phyloP scores from a whole-genome alignment of 2,888 invertebrate species.

The Scaptodrosophila latifasciaeformis region DNA sequence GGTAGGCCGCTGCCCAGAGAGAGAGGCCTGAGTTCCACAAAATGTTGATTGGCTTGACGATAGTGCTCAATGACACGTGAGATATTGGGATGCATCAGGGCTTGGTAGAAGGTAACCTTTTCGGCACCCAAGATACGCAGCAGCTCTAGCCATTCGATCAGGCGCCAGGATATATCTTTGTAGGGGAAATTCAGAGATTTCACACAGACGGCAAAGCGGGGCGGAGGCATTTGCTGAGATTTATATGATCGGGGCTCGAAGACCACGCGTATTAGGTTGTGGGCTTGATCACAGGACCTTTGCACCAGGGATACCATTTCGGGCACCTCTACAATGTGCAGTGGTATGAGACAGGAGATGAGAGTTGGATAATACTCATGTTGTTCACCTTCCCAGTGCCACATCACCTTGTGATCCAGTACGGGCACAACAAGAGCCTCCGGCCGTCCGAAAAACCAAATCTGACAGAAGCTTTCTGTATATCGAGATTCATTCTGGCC shows the following conservation, averaged over 20 bases:
- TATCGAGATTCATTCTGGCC: constrained; percentile 76
- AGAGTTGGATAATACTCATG: constrained; percentile 90
- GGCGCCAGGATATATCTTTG: constrained; percentile 88
- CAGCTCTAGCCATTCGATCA: constrained; percentile 95
- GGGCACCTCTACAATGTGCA: constrained; percentile 49
- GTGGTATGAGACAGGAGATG: constrained; percentile 88
- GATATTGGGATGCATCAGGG: constrained; percentile 91
- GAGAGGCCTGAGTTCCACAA: constrained; percentile 84
- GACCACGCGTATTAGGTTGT: constrained; percentile 87
- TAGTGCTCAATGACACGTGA: constrained; percentile 83
- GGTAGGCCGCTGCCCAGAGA: constrained; percentile 91
- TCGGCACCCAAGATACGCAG: constrained; percentile 90
- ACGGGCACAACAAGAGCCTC: constrained; percentile 85
- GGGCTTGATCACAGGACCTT: constrained; percentile 85
- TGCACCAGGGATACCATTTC: constrained; percentile 86
- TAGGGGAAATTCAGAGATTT: constrained; percentile 94
- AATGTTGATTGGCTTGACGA: constrained; percentile 76
- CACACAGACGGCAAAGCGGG: constrained; percentile 90
- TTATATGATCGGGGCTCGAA: constrained; percentile 76
- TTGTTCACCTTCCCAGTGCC: constrained; percentile 93
- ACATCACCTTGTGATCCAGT: constrained; percentile 91
- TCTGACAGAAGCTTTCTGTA: constrained; percentile 83
- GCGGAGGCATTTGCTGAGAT: too few relatives aligned
- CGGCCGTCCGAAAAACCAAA: constrained; percentile 88
- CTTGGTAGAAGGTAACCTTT: constrained; percentile 91